Conservation (phyloP, 92 coral and sea anemone genomes). For the Chrysogorgia sp. region DNA sequence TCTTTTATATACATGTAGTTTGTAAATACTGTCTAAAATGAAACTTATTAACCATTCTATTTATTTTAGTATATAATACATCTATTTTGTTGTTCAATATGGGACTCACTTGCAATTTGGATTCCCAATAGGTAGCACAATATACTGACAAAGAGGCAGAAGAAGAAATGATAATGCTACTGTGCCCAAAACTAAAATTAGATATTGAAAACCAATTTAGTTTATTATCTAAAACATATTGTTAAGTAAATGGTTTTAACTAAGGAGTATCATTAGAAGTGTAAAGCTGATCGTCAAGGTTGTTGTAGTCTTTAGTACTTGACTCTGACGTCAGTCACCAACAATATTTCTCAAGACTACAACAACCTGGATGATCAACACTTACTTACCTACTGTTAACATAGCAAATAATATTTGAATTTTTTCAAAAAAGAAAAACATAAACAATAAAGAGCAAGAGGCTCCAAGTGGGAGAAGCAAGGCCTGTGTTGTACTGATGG, state of each 20-base stretch:
- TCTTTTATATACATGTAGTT: no score
- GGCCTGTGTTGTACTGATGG: slow-evolving; percentile 97
- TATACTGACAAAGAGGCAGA: slow-evolving; percentile 85
- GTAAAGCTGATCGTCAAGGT: no score
- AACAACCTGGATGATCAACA: no score
- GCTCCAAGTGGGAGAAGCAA: slow-evolving; percentile 97
- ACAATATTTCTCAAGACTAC: no score
- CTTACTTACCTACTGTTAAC: slow-evolving; percentile 84
- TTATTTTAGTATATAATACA: no score
- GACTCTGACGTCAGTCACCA: no score
- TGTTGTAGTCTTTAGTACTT: no score
- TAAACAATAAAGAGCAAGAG: slow-evolving; percentile 86
- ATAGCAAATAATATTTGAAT: slow-evolving; percentile 95
- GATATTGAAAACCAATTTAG: neutral
- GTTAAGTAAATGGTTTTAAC: neutral
- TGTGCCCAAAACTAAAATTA: slow-evolving; percentile 83
- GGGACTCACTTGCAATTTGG: slow-evolving; percentile 55
- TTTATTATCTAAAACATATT: neutral
- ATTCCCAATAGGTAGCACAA: slow-evolving; percentile 72
- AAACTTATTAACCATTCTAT: no score
- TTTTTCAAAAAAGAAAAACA: slow-evolving; percentile 98
- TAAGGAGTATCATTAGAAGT: no score
- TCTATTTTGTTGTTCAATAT: neutral
- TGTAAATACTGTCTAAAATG: no score
- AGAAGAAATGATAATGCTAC: slow-evolving; percentile 96